Percentiles rank a stretch among this genome's conserved stretches.
These are phyloP conservation scores for Harmothoe impar DNA, from an alignment of 2,888 invertebrate genomes.

Conservation along the genomic window DNA sequence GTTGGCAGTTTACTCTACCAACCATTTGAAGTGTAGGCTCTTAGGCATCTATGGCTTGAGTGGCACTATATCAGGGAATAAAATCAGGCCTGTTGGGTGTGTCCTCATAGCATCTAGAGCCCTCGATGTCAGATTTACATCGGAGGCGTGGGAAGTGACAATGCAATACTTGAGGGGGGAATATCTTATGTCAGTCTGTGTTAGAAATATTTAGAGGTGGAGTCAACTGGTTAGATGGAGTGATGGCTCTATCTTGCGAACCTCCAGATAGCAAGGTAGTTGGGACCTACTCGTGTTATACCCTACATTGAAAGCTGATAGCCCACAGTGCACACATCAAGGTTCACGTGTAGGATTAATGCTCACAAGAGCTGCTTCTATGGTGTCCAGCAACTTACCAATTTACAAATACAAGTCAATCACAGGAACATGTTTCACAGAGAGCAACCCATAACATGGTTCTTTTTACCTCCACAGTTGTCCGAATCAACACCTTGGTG, in stretches of 20 bases:
- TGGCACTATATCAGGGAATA: not conserved
- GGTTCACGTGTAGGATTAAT: no score
- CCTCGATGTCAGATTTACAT: slow-evolving; percentile 41
- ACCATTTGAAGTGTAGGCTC: not conserved
- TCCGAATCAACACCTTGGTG: not conserved
- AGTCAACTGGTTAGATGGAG: slow-evolving; percentile 31
- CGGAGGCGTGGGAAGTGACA: not conserved
- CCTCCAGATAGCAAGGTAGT: not conserved
- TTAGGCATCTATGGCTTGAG: not conserved
- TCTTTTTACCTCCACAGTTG: not conserved
- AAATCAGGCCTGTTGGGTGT: slow-evolving; percentile 8
- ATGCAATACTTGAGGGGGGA: not conserved
- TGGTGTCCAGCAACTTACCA: not conserved
- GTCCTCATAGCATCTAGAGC: slow-evolving; percentile 23
- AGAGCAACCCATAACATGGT: not conserved
- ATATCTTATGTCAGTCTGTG: not conserved
- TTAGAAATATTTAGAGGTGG: slow-evolving; percentile 33
- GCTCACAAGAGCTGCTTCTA: no score
- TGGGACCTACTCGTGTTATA: no score
- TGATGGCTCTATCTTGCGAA: not conserved
- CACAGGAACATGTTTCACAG: not conserved
- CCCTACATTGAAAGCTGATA: not conserved
- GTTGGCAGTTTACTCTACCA: not conserved
- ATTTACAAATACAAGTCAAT: not conserved
- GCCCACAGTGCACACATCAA: not conserved